Percentiles rank a stretch among this genome's conserved stretches.
Evolutionary conservation across 1,140 invertebrate genomes (phyloP).

Genomic region (Drosophila pectinifera): DNA sequence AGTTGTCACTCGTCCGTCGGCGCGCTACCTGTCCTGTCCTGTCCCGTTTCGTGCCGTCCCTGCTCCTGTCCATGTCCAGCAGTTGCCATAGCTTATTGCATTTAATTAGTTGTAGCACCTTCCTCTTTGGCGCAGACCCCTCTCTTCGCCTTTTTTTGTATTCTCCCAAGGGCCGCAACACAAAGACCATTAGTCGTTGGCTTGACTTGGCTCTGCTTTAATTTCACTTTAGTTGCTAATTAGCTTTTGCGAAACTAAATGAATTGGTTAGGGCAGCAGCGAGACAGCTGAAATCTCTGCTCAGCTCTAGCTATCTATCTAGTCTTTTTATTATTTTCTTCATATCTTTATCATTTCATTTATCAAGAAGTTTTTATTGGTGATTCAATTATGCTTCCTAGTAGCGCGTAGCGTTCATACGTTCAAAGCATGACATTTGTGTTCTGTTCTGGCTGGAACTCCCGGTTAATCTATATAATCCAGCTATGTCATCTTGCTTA

Average conservation of each 20-base stretch:
- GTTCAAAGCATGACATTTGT: slow-evolving; percentile 9
- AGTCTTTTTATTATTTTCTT: not conserved
- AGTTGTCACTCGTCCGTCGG: slow-evolving; percentile 69
- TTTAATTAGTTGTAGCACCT: slow-evolving; percentile 83
- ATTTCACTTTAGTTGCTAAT: slow-evolving; percentile 83
- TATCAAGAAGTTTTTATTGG: slow-evolving; percentile 17
- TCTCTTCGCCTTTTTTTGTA: not conserved
- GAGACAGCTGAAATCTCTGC: slow-evolving; percentile 34
- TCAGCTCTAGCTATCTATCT: slow-evolving; percentile 4
- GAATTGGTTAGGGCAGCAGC: slow-evolving; percentile 63
- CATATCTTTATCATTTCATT: slow-evolving; percentile 19
- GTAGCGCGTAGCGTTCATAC: not conserved
- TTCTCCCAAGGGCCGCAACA: slow-evolving; percentile 21
- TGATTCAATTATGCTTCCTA: slow-evolving; percentile 40
- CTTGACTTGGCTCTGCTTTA: slow-evolving; percentile 71
- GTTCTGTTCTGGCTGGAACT: not conserved
- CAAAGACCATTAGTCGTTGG: slow-evolving; percentile 69
- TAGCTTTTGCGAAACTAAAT: slow-evolving; percentile 75
- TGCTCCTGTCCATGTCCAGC: slow-evolving; percentile 49
- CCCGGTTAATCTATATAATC: slow-evolving; percentile 10
- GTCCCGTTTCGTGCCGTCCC: too few species aligned
- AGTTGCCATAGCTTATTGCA: slow-evolving; percentile 79
- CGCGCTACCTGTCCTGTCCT: slow-evolving; percentile 28
- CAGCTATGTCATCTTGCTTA: slow-evolving; percentile 37
- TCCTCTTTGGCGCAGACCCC: slow-evolving; percentile 1